Percentiles rank a stretch among this genome's conserved stretches.
These are phyloP conservation scores for Drosophila willistoni DNA, from an alignment of 1,140 invertebrate genomes.

Conservation along the genomic window DNA sequence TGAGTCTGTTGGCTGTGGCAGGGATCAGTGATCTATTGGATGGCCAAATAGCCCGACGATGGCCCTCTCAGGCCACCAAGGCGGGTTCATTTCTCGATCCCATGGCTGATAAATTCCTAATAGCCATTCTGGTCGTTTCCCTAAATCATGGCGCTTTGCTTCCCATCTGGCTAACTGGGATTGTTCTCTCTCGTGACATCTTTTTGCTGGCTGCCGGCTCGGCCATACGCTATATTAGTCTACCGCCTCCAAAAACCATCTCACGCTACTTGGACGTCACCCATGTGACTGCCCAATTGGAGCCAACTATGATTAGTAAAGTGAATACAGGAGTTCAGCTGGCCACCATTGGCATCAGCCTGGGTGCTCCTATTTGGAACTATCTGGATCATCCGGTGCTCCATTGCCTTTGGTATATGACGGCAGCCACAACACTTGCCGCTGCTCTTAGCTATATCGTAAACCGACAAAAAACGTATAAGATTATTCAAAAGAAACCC, in stretches of 20 bases:
- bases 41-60: constrained; percentile 97
- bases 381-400: constrained; percentile 89
- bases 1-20: constrained; percentile 90
- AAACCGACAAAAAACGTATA: constrained; percentile 93
- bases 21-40: constrained; percentile 95
- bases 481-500: constrained; percentile 85
- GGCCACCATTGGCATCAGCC: constrained; percentile 79
- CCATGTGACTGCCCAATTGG: constrained; percentile 93
- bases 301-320: constrained; percentile 96
- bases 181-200: constrained; percentile 93
- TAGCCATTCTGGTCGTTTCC: constrained; percentile 94
- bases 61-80: constrained; percentile 95
- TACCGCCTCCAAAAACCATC: constrained; percentile 94
- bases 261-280: constrained; percentile 95
- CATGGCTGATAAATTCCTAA: constrained; percentile 97
- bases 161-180: constrained; percentile 90
- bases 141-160: constrained; percentile 93
- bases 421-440: constrained; percentile 91
- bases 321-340: constrained; percentile 96
- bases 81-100: constrained; percentile 97
- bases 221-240: too few species aligned
- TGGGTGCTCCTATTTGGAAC: constrained; percentile 79
- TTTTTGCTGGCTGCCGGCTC: too few species aligned
- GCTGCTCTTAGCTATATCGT: constrained; percentile 93
- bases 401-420: constrained; percentile 91